A percentile compares a stretch with the other conserved stretches of the same genome.
Evolutionary conservation across 2,113 vertebrate genomes (phyloP).

Genomic region (Ia io): DNA sequence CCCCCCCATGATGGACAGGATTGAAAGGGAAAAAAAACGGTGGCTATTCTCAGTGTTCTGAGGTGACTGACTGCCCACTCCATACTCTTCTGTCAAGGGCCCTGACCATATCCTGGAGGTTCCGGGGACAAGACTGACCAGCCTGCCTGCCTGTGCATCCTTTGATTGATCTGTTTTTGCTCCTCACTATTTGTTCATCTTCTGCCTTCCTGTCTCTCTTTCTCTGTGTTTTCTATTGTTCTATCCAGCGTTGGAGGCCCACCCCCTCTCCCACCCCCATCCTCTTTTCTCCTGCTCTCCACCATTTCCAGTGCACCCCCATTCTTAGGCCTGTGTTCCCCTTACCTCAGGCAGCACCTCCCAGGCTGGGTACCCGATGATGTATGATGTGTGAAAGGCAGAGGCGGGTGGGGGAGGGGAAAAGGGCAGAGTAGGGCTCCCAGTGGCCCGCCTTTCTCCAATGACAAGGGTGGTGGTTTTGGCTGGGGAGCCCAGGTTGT

Average conservation of each 20-base stretch:
- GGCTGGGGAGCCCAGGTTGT: neutral
- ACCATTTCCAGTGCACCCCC: neutral
- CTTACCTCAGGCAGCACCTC: constrained; percentile 13
- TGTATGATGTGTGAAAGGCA: neutral
- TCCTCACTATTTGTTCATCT: neutral
- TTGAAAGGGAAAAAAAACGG: neutral
- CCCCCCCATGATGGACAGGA: neutral
- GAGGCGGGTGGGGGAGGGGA: neutral
- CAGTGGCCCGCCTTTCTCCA: neutral
- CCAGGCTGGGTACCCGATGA: neutral
- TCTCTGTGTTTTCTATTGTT: neutral
- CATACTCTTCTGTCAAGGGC: neutral
- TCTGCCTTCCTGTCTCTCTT: neutral
- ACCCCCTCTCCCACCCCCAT: no score
- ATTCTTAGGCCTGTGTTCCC: neutral
- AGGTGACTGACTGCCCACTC: neutral
- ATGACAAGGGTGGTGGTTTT: neutral
- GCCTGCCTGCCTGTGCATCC: neutral
- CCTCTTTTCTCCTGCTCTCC: neutral
- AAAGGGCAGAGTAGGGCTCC: constrained; percentile 4
- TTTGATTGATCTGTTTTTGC: neutral
- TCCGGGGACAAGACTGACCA: neutral
- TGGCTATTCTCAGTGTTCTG: neutral
- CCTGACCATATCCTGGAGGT: neutral
- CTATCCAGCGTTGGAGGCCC: neutral